Base-by-base conservation (phyloP, 2,113 vertebrate genomes). In the Strix uralensis region DNA sequence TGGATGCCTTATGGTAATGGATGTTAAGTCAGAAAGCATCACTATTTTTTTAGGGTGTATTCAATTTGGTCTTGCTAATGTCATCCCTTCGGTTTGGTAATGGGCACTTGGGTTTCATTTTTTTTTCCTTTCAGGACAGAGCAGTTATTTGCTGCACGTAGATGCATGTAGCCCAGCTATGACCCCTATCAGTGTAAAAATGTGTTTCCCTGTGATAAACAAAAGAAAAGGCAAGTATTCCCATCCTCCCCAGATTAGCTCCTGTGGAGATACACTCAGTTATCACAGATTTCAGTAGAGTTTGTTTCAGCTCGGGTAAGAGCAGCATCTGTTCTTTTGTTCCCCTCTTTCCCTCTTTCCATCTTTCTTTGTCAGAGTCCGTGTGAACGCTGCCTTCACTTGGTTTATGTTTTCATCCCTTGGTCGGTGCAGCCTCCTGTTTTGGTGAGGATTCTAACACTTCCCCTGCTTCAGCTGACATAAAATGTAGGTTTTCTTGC, bases 151-250 rank as follows among this genome's bases (percentile, higher is more conserved):
- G 11, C 46, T 88, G 54, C 9, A 23, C 13, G 19, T 29, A 47
- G 26, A 34, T 46, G 17, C 5, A 0, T 26, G 23, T 0, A 1
- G 40, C 34, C 13, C 36, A 62, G 46, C 12, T 30, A 5, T 0
- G 1, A 25, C 36, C 47, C 15, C 57, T 54, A 16, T 15, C 46
- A 27, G 14, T 25, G 10, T 59, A 19, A 11, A 23, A 83, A 42
- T 26, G 49, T 11, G 11, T 26, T 17, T 11, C 15, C 32, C 25
- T 32, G 4, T 15, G 18, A 42, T 6, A 58, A 88, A 38, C 25
- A 38, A 54, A 52, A 65, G 42, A 23, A 46, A 83, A 62, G 9
- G 6, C 29, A 46, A 23, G 8, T 12, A 23, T 32, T 54, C 26
- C 20, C 3, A 0, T 38, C 23, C 42, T 81, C 14, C n/a, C 20